These are phyloP conservation scores for Dasypolia templi DNA, from an alignment of 2,888 invertebrate species.

Conservation along the genomic window DNA sequence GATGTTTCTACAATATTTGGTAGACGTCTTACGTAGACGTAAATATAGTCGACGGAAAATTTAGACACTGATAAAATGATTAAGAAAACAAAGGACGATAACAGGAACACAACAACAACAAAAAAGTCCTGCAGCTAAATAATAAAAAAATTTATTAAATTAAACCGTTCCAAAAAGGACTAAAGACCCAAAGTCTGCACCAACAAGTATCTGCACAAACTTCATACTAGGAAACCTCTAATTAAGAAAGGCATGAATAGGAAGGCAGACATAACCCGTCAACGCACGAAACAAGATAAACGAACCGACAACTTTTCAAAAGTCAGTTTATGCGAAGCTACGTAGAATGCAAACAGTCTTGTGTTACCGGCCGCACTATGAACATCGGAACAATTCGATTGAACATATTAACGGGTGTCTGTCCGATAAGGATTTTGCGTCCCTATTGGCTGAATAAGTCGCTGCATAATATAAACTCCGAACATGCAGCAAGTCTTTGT, in stretches of 20 bases:
- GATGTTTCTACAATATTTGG: no score
- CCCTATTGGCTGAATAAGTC: not conserved
- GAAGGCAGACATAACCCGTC: not conserved
- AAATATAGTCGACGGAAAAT: not conserved
- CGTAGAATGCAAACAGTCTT: not conserved
- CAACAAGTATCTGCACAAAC: not conserved
- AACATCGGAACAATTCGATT: constrained; percentile 19
- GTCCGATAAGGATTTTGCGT: constrained; percentile 5
- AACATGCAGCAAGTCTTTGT: constrained; percentile 4
- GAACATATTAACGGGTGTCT: not conserved
- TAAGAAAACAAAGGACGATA: no score
- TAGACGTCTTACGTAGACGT: no score
- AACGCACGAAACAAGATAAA: not conserved
- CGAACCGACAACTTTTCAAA: not conserved
- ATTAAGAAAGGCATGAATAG: not conserved
- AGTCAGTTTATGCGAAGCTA: not conserved
- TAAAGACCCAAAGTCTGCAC: not conserved
- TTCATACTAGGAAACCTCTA: not conserved
- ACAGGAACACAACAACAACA: no score
- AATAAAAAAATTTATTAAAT: not conserved
- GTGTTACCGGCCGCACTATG: not conserved
- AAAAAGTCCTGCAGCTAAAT: no score
- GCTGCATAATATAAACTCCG: not conserved
- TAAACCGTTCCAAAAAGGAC: not conserved
- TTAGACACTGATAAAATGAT: no score